A percentile compares a stretch with the other conserved stretches of the same genome.
Conservation (phyloP, 2,113 vertebrate species). For the Dromiciops gliroides region DNA sequence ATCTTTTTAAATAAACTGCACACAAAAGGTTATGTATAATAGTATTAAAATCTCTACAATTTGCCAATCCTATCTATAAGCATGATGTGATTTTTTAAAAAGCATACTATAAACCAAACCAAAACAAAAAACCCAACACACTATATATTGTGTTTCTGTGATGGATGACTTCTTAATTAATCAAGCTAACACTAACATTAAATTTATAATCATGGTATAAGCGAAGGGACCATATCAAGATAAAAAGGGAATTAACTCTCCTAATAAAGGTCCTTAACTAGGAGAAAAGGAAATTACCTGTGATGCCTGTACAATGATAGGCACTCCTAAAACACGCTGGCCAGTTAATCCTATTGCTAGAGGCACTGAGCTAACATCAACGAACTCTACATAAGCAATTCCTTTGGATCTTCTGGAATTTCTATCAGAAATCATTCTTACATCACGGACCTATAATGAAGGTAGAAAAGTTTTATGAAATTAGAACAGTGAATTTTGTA, state of each 20-base stretch:
- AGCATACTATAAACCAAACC: too few relatives aligned
- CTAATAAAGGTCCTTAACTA: neutral
- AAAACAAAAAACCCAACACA: too few relatives aligned
- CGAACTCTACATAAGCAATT: conserved; percentile 98
- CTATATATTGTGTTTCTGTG: neutral
- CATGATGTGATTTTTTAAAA: neutral
- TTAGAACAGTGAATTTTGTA: neutral
- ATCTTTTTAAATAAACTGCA: neutral
- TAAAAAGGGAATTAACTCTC: neutral
- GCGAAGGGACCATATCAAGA: neutral
- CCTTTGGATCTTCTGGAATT: conserved; percentile 98
- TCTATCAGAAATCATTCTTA: conserved; percentile 97
- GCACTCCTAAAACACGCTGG: conserved; percentile 95
- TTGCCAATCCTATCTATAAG: neutral
- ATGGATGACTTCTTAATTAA: neutral
- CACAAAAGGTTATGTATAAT: neutral
- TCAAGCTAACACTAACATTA: neutral
- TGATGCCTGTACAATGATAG: conserved; percentile 97
- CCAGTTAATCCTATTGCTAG: conserved; percentile 97
- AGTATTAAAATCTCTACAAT: neutral
- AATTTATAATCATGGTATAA: neutral
- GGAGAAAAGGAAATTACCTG: conserved; percentile 86
- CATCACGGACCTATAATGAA: conserved; percentile 92
- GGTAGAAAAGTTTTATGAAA: neutral
- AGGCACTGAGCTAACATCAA: conserved; percentile 96